Evolutionary conservation across 2,113 vertebrate genomes (phyloP), one percentile per base, ranked within the genome.

Genomic region (Columba livia): DNA sequence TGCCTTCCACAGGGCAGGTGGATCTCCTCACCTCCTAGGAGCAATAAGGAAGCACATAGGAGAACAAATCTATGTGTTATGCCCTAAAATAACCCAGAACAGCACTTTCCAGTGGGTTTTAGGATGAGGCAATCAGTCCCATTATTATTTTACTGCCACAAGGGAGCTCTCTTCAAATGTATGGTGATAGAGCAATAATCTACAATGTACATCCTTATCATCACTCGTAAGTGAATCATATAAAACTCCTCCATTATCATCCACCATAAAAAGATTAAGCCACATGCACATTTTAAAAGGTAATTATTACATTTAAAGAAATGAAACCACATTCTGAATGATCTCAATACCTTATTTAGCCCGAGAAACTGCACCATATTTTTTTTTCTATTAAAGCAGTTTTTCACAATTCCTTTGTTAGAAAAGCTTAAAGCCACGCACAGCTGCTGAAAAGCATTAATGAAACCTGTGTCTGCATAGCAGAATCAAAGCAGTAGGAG

Each of bases 371-470:
- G 62, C 54, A 89, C 26, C 24, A 48, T 42, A 36, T 78, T 95
- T 93, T 91, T 91, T 91, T 94, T 78, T 60, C 88, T 85, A 67
- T 86, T 93, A 89, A 79, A 94, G 82, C 54, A 89, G 50, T 77
- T 95, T 91, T 86, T 77, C 78, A 83, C 44, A 75, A 81, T 85
- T 90, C 44, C 61, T 95, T 81, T 80, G 70, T 72, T 84, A 65
- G 79, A 85, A 97, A 95, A 91, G 81, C 83, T 85, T 70, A 70
- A 93, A 78, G 70, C 56, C 58, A 90, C 94, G 89, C 26, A 91
- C 67, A 62, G 93, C 75, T 94, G 73, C 62, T 95, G 86, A 94
- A 96, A 94, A 93, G 24, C 42, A 74, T 91, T 93, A 93, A 91
- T 92, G 86, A 94, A 89, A 93, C 51, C 47, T 80, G 66, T 44